These are phyloP conservation scores for Nomada flava DNA, from an alignment of 2,888 invertebrate species.

Conservation along the genomic window DNA sequence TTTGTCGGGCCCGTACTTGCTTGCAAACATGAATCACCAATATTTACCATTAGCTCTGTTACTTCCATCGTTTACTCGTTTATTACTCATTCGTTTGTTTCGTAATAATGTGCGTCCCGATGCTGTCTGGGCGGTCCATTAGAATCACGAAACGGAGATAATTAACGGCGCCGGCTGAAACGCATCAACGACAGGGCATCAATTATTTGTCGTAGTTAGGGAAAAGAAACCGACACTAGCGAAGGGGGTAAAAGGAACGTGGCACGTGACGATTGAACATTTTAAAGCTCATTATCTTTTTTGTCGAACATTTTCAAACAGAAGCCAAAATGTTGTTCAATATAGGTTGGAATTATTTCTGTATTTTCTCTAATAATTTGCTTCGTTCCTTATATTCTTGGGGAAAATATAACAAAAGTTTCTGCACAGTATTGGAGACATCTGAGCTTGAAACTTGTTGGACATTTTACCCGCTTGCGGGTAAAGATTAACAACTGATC, in stretches of 20 bases:
- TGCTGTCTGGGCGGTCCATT: neutral
- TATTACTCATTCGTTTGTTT: neutral
- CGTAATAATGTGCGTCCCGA: neutral
- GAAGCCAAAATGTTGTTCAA: neutral
- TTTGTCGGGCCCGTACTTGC: neutral
- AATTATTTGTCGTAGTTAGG: neutral
- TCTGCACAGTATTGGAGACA: no score
- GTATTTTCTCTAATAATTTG: no score
- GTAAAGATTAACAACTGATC: neutral
- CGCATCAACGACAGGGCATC: neutral
- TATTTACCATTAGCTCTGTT: conserved; percentile 4
- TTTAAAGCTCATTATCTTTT: neutral
- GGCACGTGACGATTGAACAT: neutral
- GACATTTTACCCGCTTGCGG: no score
- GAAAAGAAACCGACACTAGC: neutral
- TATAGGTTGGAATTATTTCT: neutral
- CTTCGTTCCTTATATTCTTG: no score
- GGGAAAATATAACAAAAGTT: no score
- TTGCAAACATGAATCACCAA: conserved; percentile 30
- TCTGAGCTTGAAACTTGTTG: no score
- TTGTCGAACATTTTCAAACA: neutral
- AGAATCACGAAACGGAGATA: neutral
- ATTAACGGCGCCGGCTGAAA: neutral
- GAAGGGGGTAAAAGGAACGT: neutral
- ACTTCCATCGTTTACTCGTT: neutral